Base-by-base conservation (phyloP, 2,797 vertebrate species). In the Tragopan temminckii region DNA sequence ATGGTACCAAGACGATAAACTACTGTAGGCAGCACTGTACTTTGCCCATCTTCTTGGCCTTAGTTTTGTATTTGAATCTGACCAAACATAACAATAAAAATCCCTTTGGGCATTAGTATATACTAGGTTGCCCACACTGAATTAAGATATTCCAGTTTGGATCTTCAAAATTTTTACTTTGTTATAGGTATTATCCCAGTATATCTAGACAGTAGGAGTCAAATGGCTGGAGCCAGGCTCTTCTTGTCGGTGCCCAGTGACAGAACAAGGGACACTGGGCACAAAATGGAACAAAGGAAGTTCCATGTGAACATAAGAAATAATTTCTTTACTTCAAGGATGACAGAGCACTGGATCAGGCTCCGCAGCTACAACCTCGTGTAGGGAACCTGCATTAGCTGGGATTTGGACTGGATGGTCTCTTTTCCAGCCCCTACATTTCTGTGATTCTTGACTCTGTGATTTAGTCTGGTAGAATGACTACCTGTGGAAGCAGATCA, bases 401-500 rank as follows among this genome's bases (percentile, higher is more conserved):
- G 31, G 18, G 53, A 31, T 11, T 55, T 55, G 53, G 19, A 55
- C 29, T n/a, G 29, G 11, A 55, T n/a, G 18, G 31, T 55, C 53
- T 55, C 31, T n/a, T 11, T 55, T 55, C 7, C 53, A 55, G 18
- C 18, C 11, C 18, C 31, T n/a, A n/a, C 18, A n/a, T 11, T 55
- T 55, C 7, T n/a, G 31, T n/a, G 18, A 12, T 55, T 55, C 11
- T 55, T 55, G 31, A 55, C 18, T 55, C 14, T 55, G 29, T 53
- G 52, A 48, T 67, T 71, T 59, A 71, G 14, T 21, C 67, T 71
- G 25, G 33, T 33, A 18, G 23, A 50, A 63, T 55, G 75, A 23
- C 35, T 36, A 43, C 0, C 0, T 42, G 24, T 0, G 1, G 25
- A 80, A n/a, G 5, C 5, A 21, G 20, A 55, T 42, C 18, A 58